These are phyloP conservation scores for Zaprionus africanus DNA, from an alignment of 1,140 invertebrate species.

Conservation along the genomic window DNA sequence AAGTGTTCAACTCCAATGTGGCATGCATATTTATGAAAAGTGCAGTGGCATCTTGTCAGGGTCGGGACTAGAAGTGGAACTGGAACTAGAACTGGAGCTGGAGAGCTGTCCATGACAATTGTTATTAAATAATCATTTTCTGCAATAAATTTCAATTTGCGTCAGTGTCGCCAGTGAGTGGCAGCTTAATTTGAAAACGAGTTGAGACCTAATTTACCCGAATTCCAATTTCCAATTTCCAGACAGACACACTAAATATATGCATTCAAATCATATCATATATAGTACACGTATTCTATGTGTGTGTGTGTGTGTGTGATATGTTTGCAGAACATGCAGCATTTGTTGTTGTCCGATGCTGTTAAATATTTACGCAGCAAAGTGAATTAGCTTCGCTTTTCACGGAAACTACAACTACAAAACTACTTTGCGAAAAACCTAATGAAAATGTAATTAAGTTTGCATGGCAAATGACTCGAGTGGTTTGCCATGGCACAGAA, in stretches of 20 bases:
- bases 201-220: background rate
- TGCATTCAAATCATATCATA: background rate
- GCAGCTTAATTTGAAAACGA: slow-evolving; percentile 68
- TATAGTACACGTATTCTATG: background rate
- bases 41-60: slow-evolving; percentile 69
- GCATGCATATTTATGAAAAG: slow-evolving; percentile 79
- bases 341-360: background rate
- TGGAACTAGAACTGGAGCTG: background rate
- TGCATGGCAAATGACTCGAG: slow-evolving; percentile 75
- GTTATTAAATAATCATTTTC: slow-evolving; percentile 81
- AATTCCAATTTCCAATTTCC: background rate
- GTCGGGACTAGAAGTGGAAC: slow-evolving; percentile 5
- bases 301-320: background rate
- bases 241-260: background rate
- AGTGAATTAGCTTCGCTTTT: slow-evolving; percentile 60
- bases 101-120: slow-evolving; percentile 39
- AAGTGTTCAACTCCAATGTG: slow-evolving; percentile 24
- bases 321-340: background rate
- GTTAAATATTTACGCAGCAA: slow-evolving; percentile 68
- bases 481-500: slow-evolving; percentile 41
- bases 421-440: slow-evolving; percentile 60
- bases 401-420: slow-evolving; percentile 15
- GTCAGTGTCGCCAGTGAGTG: slow-evolving; percentile 61
- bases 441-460: slow-evolving; percentile 79
- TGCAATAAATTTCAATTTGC: slow-evolving; percentile 80